Percentiles rank a stretch among this genome's conserved stretches.
Evolutionary conservation across 2,888 invertebrate genomes (phyloP).

Genomic region (Scaptomyza flava): DNA sequence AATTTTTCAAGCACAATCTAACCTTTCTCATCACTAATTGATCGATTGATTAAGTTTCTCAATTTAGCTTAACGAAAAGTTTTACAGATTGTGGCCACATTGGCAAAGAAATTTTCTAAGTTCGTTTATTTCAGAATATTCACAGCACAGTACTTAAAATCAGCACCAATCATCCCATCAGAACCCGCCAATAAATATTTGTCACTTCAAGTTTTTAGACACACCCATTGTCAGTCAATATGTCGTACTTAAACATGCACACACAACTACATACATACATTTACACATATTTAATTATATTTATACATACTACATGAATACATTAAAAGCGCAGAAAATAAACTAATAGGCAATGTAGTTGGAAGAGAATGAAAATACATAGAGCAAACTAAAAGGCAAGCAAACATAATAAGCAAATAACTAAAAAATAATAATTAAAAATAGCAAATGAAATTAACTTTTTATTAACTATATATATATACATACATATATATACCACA

Average conservation of each 20-base stretch:
- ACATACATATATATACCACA: constrained; percentile 49
- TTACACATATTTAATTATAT: constrained; percentile 37
- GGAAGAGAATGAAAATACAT: constrained; percentile 45
- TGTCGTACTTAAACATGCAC: constrained; percentile 28
- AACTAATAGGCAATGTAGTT: constrained; percentile 72
- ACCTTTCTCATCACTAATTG: constrained; percentile 19
- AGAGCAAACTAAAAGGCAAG: constrained; percentile 44
- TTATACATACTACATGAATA: constrained; percentile 54
- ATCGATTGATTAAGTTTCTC: background rate
- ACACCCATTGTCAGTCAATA: constrained; percentile 29
- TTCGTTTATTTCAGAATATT: constrained; percentile 17
- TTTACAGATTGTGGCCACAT: constrained; percentile 13
- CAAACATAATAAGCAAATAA: constrained; percentile 52
- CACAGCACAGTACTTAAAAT: constrained; percentile 28
- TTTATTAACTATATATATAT: constrained; percentile 72
- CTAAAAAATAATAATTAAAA: constrained; percentile 68
- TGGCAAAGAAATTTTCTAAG: constrained; percentile 3
- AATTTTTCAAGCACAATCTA: constrained; percentile 16
- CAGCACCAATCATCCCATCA: constrained; percentile 24
- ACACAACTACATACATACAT: constrained; percentile 30
- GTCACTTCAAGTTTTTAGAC: constrained; percentile 19
- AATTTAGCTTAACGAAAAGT: background rate
- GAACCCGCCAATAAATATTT: constrained; percentile 19
- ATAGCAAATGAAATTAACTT: constrained; percentile 73
- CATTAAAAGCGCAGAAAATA: constrained; percentile 56